Base-by-base conservation (phyloP, 2,888 invertebrate species). In the Epistrophe grossulariae region DNA sequence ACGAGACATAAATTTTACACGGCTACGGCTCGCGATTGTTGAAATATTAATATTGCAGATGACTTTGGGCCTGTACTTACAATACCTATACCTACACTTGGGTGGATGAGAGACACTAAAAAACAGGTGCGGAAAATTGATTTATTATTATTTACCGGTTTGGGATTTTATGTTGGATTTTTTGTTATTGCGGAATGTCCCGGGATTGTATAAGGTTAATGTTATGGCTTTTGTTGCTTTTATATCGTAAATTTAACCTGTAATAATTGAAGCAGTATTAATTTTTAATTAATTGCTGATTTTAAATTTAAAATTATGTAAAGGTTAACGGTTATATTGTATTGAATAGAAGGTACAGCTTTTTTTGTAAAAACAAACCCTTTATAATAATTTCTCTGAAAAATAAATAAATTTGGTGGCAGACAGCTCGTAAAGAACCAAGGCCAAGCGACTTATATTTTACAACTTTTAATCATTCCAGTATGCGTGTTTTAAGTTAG, bases 111-210 rank as follows among this genome's bases (percentile, higher is more conserved):
- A 11, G 40, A 40, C 70, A 80, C 76, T 80, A 72, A 80, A 76
- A 80, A 84, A 76, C 84, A 84, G 80, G 79, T 84, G 76, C 84
- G 50, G 70, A 74, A 57, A 71, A 71, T 66, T 84, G 84, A 84
- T 84, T 84, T 84, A 84, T 80, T 64, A 59, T 64, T 50, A 59
- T 60, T 48, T 50, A 55, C 40, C 40, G 40, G 55, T 19, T 55
- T 24, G 55, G n/a, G 7, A 28, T 40, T 70, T 70, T 40, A 52
- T 55, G 52, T 70, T 62, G 35, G 19, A 66, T 55, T 70, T 70
- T 40, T 7, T n/a, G 28, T 55, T 52, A 55, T 55, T 52, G 70
- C 28, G 70, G 55, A 55, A 40, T 70, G 55, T 38, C 4, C 17
- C 28, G 13, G 45, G 48, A 66, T 66, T 66, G 64, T 66, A 31